Evolutionary conservation across 2,797 vertebrate genomes (phyloP).

Genomic region (Tokudaia muenninki): DNA sequence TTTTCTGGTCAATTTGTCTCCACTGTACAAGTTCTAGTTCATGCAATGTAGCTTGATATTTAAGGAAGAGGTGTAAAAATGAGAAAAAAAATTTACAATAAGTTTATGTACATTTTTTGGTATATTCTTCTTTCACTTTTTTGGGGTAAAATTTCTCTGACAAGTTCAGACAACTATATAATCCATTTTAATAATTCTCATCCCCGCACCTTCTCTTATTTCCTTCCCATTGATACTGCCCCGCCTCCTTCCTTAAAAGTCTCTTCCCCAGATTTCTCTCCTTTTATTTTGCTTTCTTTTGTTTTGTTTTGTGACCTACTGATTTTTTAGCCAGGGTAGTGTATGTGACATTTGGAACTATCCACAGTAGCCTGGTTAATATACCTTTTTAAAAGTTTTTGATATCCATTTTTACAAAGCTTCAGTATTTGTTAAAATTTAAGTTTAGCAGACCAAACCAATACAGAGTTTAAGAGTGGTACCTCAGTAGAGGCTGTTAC

Average conservation of each 20-base stretch:
- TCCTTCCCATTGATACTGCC: not conserved
- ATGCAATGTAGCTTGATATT: not conserved
- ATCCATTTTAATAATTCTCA: not conserved
- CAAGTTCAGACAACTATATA: not conserved
- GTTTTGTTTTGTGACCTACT: not conserved
- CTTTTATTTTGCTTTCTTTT: not conserved
- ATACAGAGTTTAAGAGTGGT: not conserved
- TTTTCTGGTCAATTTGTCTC: not conserved
- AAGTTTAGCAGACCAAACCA: not conserved
- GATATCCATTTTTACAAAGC: conserved; percentile 32
- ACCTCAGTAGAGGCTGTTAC: not conserved
- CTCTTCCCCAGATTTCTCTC: not conserved
- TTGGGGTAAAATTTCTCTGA: not conserved
- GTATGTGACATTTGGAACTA: not conserved
- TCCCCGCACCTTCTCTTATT: not conserved
- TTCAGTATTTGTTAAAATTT: conserved; percentile 43
- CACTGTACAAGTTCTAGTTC: not conserved
- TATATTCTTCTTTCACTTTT: not conserved
- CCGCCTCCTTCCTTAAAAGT: too few relatives aligned
- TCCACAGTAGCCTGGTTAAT: not conserved
- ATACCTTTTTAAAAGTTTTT: conserved; percentile 11
- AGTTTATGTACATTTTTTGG: not conserved
- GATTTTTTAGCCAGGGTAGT: not conserved
- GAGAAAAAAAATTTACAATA: not conserved
- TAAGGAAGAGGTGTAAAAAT: conserved; percentile 38